Conservation (phyloP, 2,888 invertebrate genomes). For the Gibbula magus region DNA sequence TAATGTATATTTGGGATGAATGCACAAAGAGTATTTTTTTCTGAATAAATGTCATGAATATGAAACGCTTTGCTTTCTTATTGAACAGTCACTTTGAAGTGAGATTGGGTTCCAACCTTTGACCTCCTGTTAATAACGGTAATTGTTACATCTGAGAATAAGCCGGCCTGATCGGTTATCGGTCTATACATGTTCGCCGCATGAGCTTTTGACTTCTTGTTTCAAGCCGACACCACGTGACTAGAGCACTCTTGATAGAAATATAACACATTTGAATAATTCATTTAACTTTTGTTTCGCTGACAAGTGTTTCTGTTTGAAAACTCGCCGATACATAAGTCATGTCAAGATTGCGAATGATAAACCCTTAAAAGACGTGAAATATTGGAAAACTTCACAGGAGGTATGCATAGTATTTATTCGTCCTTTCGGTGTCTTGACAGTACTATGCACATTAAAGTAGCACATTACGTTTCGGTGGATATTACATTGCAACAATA, state of each 20-base stretch:
- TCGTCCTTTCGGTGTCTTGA: no score
- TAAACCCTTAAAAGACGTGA: neutral
- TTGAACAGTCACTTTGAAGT: neutral
- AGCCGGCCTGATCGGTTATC: neutral
- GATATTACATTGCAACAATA: no score
- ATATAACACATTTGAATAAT: neutral
- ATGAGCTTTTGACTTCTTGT: no score
- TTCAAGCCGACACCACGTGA: no score
- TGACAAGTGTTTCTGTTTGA: neutral
- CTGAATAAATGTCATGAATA: constrained; percentile 11
- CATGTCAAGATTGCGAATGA: neutral
- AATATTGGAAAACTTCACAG: neutral
- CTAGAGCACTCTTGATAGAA: neutral
- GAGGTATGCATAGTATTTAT: neutral
- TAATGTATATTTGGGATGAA: constrained; percentile 5
- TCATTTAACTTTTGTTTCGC: neutral
- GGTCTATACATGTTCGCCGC: no score
- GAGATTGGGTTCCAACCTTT: neutral
- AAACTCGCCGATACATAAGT: neutral
- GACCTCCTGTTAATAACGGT: neutral
- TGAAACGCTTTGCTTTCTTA: neutral
- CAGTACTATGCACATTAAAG: no score
- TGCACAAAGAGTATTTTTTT: constrained; percentile 9
- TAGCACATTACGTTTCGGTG: no score
- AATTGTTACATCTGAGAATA: neutral